Evolutionary conservation across 2,888 invertebrate genomes (phyloP), one percentile per base, ranked within the genome.

Genomic region (Plemyria rubiginata): DNA sequence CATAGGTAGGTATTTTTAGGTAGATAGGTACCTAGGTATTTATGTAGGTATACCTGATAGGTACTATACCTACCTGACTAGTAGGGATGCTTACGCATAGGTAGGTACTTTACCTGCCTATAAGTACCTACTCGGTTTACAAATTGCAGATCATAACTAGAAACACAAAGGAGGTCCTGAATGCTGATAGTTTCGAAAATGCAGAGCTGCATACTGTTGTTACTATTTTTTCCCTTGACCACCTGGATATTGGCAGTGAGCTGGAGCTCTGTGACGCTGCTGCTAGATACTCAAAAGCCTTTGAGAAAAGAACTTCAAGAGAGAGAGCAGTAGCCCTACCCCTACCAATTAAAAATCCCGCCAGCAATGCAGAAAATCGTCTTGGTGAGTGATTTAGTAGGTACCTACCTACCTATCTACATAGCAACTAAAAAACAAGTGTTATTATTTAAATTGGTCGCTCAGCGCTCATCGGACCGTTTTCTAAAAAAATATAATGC

Each of bases 171-270:
- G 96, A 96, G 72, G 96, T 97, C 0, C 81, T 97, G 3, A 94
- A 94, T 0, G 96, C 96, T 81, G 93, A 94, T 15, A 96, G 95
- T 75, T 97, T 97, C 85, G 95, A 95, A 66, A 97, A 97, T 62
- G 95, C 96, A 0, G 96, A 97, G 72, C 82, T 96, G 1, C 94
- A 94, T 52, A 97, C 97, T 0, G 88, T 97, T 32, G 91, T 96
- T 62, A 96, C 95, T 0, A 94, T 97, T 48, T 94, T 97, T 60
- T 96, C 96, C 32, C 94, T 96, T 68, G 95, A 96, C 48, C 94
- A 95, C 57, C 87, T 97, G 28, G 95, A 95, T 70, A 94, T 97
- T 32, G 94, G 94, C 71, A 96, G 96, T 0, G 97, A 97, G 82
- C 81, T 96, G 77, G 96, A 96, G 72, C 84, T 97, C 41, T 97